phyloP scores from a whole-genome alignment of 2,797 vertebrate genomes.

The Triplophysa bombifrons region DNA sequence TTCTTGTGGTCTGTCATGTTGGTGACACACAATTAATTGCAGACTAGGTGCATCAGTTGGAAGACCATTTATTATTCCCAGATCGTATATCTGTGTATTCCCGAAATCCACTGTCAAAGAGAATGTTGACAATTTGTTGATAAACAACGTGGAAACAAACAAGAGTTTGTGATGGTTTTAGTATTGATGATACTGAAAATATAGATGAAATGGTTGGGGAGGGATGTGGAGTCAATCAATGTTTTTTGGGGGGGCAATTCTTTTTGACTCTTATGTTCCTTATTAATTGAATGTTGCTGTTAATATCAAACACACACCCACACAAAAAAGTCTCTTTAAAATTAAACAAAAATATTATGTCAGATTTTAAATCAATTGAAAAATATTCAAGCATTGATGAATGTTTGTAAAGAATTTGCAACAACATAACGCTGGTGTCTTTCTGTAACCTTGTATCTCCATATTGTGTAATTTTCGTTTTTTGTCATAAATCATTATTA shows the following conservation, averaged over 20 bases:
- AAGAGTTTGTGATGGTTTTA: background rate
- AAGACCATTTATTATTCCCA: background rate
- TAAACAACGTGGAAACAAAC: background rate
- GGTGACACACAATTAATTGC: background rate
- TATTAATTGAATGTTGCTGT: background rate
- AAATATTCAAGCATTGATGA: too few relatives aligned
- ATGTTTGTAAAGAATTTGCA: too few relatives aligned
- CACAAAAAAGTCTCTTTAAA: background rate
- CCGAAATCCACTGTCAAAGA: background rate
- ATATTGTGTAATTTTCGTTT: too few relatives aligned
- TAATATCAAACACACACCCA: background rate
- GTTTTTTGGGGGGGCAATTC: background rate
- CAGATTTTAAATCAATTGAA: too few relatives aligned
- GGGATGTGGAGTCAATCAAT: background rate
- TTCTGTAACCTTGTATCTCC: too few relatives aligned
- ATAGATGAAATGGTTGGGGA: background rate
- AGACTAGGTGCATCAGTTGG: background rate
- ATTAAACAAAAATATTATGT: too few relatives aligned
- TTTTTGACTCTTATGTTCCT: background rate
- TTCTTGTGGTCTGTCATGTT: conserved; percentile 1
- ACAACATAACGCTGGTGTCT: too few relatives aligned
- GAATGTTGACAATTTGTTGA: background rate
- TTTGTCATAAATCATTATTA: too few relatives aligned
- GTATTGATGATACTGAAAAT: background rate
- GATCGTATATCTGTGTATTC: background rate